These are phyloP conservation scores for Eueremaeus valkanovi DNA, from an alignment of 2,888 invertebrate species.

Conservation along the genomic window DNA sequence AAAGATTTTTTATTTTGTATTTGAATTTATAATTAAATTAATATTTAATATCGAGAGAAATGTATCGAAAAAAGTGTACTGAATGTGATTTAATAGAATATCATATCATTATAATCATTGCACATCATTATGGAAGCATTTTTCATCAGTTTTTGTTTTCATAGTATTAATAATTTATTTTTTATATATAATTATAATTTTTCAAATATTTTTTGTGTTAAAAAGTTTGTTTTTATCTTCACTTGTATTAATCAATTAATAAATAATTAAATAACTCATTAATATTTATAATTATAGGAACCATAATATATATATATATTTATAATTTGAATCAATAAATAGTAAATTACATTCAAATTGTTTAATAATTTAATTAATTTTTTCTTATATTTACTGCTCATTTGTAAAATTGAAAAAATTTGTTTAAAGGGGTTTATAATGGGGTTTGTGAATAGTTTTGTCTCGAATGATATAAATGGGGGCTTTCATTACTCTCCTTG, in stretches of 20 bases:
- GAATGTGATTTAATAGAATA: background rate
- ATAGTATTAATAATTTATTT: background rate
- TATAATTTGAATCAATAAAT: background rate
- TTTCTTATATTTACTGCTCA: background rate
- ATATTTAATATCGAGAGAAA: background rate
- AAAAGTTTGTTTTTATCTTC: too few species aligned
- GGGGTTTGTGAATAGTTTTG: too few species aligned
- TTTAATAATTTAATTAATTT: background rate
- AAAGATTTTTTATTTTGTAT: background rate
- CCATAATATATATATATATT: background rate
- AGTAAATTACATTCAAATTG: background rate
- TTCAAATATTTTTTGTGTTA: background rate
- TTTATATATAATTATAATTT: background rate
- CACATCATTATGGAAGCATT: constrained; percentile 14
- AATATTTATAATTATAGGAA: background rate
- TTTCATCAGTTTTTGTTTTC: background rate
- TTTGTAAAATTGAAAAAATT: background rate
- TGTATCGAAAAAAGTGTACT: background rate
- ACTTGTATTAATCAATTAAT: background rate
- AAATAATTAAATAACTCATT: background rate
- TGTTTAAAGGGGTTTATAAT: background rate
- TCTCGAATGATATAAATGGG: background rate
- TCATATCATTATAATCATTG: constrained; percentile 10
- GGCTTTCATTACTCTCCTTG: background rate
- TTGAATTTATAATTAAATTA: background rate